Evolutionary conservation across 2,888 invertebrate species (phyloP), one percentile per base, ranked within the genome.

Genomic region (Zaprionus bogoriensis): DNA sequence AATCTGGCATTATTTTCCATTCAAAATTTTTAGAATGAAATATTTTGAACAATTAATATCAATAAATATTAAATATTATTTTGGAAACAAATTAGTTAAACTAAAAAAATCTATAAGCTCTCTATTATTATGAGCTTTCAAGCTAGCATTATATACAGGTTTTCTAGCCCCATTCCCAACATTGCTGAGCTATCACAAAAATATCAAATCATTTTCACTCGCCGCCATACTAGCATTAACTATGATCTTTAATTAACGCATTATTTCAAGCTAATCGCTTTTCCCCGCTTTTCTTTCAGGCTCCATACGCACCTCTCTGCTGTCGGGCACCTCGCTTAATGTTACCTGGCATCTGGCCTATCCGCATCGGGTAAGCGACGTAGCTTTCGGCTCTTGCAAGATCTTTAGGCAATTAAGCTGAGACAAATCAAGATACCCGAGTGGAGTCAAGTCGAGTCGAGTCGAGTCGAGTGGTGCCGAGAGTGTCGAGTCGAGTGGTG

Each of bases 341-440:
- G 95, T 97, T 46, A 95, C 97, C 67, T 98, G 98, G 98, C 97
- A 97, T 91, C 93, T 98, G 84, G 97, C 97, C 9, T 98, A 97
- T 92, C 96, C 98, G 4, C 98, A 98, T 89, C 93, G 94, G 92
- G 96, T 96, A 92, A 93, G 94, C 48, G 30, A 19, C 53, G 1
- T 77, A n/a, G n/a, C n/a, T n/a, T n/a, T n/a, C 69, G 53, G 12
- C 20, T 25, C 42, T 47, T 45, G 39, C 42, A 9, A 53, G 20
- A 58, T 59, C 44, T 55, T 52, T 19, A 39, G 28, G 30, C 39
- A 67, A 63, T 68, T 62, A 74, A 44, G 38, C 9, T 59, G 28
- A n/a, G 42, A 22, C 25, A 12, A 55, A 55, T 59, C 53, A 67
- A 62, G 55, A 32, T 39, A 10, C 47, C 73, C 81, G 0, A 86